Evolutionary conservation across 2,888 invertebrate genomes (phyloP).

Genomic region (Drosophila acutilabella): DNA sequence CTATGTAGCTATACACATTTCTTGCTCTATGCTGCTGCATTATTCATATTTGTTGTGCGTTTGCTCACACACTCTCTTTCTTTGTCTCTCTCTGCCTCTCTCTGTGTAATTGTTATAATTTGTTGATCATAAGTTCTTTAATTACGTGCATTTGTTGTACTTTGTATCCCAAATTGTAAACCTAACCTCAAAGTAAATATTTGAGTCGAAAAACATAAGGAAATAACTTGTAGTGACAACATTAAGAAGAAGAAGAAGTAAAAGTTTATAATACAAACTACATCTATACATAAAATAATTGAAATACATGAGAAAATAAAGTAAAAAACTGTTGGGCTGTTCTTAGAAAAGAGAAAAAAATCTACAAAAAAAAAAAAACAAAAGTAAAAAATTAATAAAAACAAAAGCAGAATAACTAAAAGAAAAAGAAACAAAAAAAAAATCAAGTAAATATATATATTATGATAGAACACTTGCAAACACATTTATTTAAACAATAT

Average conservation of each 20-base stretch:
- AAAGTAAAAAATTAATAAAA: constrained; percentile 32
- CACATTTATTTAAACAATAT: constrained; percentile 60
- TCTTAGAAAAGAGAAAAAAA: constrained; percentile 72
- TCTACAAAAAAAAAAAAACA: constrained; percentile 38
- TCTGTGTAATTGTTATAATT: constrained; percentile 14
- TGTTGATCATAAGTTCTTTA: constrained; percentile 23
- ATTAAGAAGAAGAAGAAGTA: constrained; percentile 18
- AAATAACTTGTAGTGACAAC: constrained; percentile 43
- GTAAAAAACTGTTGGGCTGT: constrained; percentile 76
- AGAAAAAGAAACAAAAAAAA: constrained; percentile 23
- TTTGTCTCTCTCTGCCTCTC: background rate
- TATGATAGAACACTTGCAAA: constrained; percentile 45
- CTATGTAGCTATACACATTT: background rate
- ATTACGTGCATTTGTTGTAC: constrained; percentile 49
- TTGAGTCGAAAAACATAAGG: constrained; percentile 35
- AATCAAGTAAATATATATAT: constrained; percentile 30
- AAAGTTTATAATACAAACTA: constrained; percentile 30
- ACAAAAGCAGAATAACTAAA: constrained; percentile 37
- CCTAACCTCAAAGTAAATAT: constrained; percentile 42
- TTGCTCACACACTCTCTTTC: background rate
- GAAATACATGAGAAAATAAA: constrained; percentile 29
- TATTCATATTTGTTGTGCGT: background rate
- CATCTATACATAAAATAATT: constrained; percentile 40
- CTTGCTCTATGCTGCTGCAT: background rate
- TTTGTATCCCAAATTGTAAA: constrained; percentile 41